Conservation (phyloP, 2,797 vertebrate genomes). For the Vipera ursinii region DNA sequence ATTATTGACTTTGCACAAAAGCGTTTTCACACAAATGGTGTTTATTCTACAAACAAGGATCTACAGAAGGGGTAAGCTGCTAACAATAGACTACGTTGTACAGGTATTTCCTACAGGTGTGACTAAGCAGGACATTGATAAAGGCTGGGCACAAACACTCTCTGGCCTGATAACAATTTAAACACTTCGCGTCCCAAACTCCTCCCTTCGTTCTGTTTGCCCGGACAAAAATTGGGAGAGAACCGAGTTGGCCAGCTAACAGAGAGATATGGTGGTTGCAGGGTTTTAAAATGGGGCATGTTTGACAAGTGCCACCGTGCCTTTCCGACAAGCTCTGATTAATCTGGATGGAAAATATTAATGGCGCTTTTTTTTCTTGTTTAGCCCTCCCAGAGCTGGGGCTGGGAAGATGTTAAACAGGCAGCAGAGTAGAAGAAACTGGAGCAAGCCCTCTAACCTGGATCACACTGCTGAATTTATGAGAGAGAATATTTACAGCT, state of each 20-base stretch:
- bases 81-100: slow-evolving; percentile 50
- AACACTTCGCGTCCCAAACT: slow-evolving; percentile 17
- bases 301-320: accelerated
- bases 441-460: neutral
- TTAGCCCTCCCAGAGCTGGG: neutral
- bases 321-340: neutral
- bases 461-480: neutral
- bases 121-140: slow-evolving; percentile 48
- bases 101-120: slow-evolving; percentile 44
- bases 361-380: neutral
- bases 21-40: slow-evolving; percentile 24
- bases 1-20: slow-evolving; percentile 44
- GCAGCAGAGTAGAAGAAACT: neutral
- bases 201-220: accelerated
- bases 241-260: neutral
- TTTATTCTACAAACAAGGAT: slow-evolving; percentile 30
- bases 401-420: neutral
- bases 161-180: slow-evolving; percentile 5
- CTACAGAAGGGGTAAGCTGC: slow-evolving; percentile 31
- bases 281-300: neutral
- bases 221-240: neutral
- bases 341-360: accelerated
- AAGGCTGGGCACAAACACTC: slow-evolving; percentile 8
- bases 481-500: too few relatives aligned
- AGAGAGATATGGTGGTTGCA: neutral